phyloP scores from a whole-genome alignment of 2,797 vertebrate species.

The Lepus townsendii region DNA sequence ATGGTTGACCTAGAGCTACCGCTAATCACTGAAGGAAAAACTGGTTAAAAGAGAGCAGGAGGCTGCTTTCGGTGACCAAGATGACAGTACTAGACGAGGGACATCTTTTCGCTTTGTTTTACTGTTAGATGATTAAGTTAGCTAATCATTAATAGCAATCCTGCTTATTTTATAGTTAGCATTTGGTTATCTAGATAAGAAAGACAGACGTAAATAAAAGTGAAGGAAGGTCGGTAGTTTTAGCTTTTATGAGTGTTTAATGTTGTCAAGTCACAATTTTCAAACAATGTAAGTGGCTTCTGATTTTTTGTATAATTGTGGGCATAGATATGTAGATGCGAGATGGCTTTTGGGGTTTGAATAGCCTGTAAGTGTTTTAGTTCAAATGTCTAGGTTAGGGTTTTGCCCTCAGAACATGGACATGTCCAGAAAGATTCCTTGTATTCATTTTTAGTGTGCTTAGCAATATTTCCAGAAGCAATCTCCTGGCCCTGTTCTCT shows the following conservation, averaged over 20 bases:
- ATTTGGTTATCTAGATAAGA: background rate
- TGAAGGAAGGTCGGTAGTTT: background rate
- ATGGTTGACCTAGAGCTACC: background rate
- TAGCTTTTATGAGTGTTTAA: background rate
- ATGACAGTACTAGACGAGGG: background rate
- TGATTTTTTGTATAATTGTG: slow-evolving; percentile 2
- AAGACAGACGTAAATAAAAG: background rate
- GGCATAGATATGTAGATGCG: background rate
- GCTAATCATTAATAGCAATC: background rate
- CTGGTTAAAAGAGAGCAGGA: background rate
- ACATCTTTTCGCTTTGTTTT: background rate
- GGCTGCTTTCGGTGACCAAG: background rate
- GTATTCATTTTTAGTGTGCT: background rate
- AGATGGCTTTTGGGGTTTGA: background rate
- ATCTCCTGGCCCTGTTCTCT: background rate
- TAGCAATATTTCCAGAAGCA: background rate
- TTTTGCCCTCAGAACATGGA: background rate
- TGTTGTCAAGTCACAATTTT: background rate
- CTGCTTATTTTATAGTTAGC: background rate
- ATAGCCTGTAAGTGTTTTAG: background rate
- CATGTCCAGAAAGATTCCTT: background rate
- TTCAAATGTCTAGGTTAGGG: background rate
- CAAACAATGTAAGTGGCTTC: background rate
- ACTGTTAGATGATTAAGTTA: background rate
- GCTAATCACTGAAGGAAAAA: background rate